Percentiles rank a stretch among this genome's conserved stretches.
phyloP scores from a whole-genome alignment of 2,113 vertebrate genomes.

The Protomyctophum bolini region DNA sequence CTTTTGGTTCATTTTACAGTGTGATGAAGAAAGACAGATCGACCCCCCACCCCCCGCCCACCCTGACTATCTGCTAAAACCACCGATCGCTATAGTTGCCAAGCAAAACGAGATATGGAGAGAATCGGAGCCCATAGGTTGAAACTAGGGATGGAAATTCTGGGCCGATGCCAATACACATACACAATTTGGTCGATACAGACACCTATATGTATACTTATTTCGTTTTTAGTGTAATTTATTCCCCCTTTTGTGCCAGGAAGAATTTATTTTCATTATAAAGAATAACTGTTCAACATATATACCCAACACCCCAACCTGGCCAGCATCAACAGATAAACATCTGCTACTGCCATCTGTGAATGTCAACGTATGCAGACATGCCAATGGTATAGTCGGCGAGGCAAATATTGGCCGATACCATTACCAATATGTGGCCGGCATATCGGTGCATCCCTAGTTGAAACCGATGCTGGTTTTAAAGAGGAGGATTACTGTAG shows the following conservation, averaged over 20 bases:
- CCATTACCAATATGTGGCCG: too few species aligned
- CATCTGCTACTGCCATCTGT: not conserved
- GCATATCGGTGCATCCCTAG: not conserved
- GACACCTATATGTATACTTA: too few species aligned
- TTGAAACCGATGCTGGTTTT: slow-evolving; percentile 17
- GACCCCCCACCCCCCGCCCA: not conserved
- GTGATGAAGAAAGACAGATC: slow-evolving; percentile 11
- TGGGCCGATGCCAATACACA: too few species aligned
- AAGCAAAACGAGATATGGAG: too few species aligned
- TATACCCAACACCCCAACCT: not conserved
- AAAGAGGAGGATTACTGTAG: slow-evolving; percentile 37
- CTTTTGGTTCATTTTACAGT: slow-evolving; percentile 2
- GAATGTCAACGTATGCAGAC: too few species aligned
- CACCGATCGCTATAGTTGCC: slow-evolving; percentile 6
- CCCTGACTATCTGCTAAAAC: not conserved
- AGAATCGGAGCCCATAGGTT: too few species aligned
- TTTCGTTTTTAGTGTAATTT: too few species aligned
- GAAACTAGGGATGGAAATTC: too few species aligned
- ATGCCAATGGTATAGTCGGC: too few species aligned
- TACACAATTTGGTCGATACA: too few species aligned
- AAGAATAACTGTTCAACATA: slow-evolving; percentile 4
- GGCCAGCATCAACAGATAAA: slow-evolving; percentile 26
- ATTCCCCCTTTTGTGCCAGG: too few species aligned
- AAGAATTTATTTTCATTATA: too few species aligned
- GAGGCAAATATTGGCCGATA: not conserved